These are phyloP conservation scores for Eretmocerus hayati DNA, from an alignment of 2,888 invertebrate species.

Conservation along the genomic window DNA sequence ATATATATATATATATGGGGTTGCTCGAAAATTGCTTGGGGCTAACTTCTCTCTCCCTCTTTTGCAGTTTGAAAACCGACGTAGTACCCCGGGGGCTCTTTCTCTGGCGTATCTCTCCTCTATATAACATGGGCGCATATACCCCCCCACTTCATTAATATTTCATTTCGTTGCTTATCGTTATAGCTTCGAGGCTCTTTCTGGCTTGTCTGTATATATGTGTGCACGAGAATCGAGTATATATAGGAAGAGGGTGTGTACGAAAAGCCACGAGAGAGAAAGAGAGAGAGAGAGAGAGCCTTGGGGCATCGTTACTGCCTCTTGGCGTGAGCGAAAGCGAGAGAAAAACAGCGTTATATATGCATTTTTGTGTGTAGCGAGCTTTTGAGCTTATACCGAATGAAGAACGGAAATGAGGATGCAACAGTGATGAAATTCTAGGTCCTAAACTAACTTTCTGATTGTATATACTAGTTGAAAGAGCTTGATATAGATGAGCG, in stretches of 20 bases:
- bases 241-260: too few relatives aligned
- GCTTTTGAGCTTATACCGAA: too few relatives aligned
- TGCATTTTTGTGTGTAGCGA: background rate
- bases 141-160: conserved; percentile 42
- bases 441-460: too few relatives aligned
- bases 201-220: background rate
- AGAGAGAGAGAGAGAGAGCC: conserved; percentile 23
- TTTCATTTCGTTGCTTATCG: conserved; percentile 48
- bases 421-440: too few relatives aligned
- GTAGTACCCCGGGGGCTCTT: conserved; percentile 2
- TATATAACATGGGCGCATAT: background rate
- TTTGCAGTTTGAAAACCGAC: conserved; percentile 18
- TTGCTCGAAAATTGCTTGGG: too few relatives aligned
- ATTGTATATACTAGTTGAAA: too few relatives aligned
- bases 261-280: too few relatives aligned
- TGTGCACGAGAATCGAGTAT: conserved; percentile 13
- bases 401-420: too few relatives aligned
- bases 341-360: conserved; percentile 24
- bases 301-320: conserved; percentile 45
- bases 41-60: conserved; percentile 1
- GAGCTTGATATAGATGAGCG: too few relatives aligned
- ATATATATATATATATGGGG: too few relatives aligned
- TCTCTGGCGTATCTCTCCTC: background rate
- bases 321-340: conserved; percentile 30
- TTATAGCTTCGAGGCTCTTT: conserved; percentile 31